Evolutionary conservation across 2,113 vertebrate genomes (phyloP).

Genomic region (Centropus bengalensis): DNA sequence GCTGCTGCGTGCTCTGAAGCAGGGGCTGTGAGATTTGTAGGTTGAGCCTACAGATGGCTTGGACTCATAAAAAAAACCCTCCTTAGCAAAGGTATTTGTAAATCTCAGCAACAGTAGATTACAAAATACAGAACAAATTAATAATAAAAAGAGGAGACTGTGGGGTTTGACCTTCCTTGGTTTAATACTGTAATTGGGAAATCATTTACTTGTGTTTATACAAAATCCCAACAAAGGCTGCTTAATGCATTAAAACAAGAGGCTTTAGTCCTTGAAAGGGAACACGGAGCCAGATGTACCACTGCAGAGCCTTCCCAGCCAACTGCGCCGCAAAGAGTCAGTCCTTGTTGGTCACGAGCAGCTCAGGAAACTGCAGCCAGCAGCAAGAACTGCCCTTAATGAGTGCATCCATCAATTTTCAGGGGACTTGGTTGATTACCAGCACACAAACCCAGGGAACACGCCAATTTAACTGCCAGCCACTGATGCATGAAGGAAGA

Average conservation of each 20-base stretch:
- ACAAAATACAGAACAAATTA: slow-evolving; percentile 24
- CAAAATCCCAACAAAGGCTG: slow-evolving; percentile 53
- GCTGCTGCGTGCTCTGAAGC: neutral
- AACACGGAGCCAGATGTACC: slow-evolving; percentile 46
- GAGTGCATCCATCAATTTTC: slow-evolving; percentile 52
- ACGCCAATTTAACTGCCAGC: neutral
- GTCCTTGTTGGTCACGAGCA: neutral
- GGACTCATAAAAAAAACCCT: neutral
- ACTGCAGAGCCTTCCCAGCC: neutral
- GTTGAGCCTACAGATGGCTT: slow-evolving; percentile 16
- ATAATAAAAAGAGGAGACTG: neutral
- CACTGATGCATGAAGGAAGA: neutral
- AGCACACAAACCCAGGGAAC: neutral
- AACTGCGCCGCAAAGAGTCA: neutral
- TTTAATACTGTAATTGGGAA: slow-evolving; percentile 64
- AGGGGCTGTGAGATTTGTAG: neutral
- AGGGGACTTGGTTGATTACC: slow-evolving; percentile 17
- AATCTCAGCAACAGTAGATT: slow-evolving; percentile 30
- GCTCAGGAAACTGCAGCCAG: slow-evolving; percentile 14
- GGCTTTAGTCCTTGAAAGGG: slow-evolving; percentile 16
- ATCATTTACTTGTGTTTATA: slow-evolving; percentile 7
- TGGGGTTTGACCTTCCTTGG: slow-evolving; percentile 32
- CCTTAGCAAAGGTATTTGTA: slow-evolving; percentile 32
- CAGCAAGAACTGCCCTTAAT: slow-evolving; percentile 37
- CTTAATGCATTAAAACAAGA: slow-evolving; percentile 49